Conservation (phyloP, 1,140 invertebrate species). For the Papilio xuthus region DNA sequence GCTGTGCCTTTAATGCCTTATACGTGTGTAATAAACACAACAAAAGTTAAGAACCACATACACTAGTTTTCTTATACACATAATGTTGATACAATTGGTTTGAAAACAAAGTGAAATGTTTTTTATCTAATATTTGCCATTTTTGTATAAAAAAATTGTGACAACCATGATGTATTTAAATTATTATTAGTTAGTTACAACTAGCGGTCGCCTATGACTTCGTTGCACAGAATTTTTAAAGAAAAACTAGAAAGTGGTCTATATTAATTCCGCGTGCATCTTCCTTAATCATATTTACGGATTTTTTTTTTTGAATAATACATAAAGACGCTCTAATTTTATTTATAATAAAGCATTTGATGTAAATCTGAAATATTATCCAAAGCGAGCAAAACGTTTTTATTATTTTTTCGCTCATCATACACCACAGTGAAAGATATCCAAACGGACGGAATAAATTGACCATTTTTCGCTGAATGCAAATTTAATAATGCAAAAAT, state of each 20-base stretch:
- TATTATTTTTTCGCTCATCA: constrained; percentile 23
- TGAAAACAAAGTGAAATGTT: background rate
- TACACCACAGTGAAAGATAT: background rate
- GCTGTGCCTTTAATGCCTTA: constrained; percentile 15
- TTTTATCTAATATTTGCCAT: too few species aligned
- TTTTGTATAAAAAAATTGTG: background rate
- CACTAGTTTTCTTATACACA: background rate
- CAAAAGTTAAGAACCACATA: background rate
- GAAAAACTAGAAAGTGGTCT: too few species aligned
- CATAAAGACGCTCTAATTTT: too few species aligned
- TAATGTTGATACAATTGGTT: background rate
- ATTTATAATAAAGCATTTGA: background rate
- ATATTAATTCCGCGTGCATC: too few species aligned
- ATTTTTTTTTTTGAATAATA: too few species aligned
- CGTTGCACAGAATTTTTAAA: too few species aligned
- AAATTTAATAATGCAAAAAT: constrained; percentile 27
- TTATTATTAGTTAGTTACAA: too few species aligned
- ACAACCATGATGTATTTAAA: background rate
- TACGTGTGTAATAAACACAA: background rate
- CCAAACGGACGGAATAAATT: constrained; percentile 24
- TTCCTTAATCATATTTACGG: too few species aligned
- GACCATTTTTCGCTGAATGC: constrained; percentile 25
- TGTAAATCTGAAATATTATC: background rate
- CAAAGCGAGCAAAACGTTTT: constrained; percentile 10
- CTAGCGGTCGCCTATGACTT: too few species aligned